Evolutionary conservation across 2,797 vertebrate genomes (phyloP), one percentile per base, ranked within the genome.

Genomic region (Leptatherina wallacei): DNA sequence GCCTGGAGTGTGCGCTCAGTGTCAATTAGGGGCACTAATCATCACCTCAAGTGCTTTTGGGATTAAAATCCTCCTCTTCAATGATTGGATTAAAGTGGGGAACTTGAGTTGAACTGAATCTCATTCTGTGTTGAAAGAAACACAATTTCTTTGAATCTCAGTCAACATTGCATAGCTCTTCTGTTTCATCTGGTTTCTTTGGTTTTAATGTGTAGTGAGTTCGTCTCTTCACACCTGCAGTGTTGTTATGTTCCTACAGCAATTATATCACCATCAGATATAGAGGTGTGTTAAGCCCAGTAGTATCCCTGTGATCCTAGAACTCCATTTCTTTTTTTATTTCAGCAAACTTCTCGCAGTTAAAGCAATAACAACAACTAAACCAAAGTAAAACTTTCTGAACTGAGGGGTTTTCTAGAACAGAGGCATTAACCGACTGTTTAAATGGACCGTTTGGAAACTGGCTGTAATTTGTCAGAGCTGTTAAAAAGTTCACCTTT

Each of bases 21-120:
- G 11, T 63, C 70, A 70, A 66, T 65, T 61, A 80, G 42, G 7
- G 59, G 60, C 49, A n/a, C 42, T 81, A 80, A 81, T 73, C 71
- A 78, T 63, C 66, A 62, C 69, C 60, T 42, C 14, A 4, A 75
- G 72, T 56, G 60, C 29, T 7, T 73, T 68, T n/a, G 14, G 11
- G 20, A 7, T 63, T 61, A 59, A 69, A 83, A 69, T 81, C 78
- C 75, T 27, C 57, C 4, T 32, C 52, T 70, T 69, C 18, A 57
- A 6, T 57, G 60, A 71, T 58, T 66, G 75, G 81, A 81, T 81
- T 77, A 75, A 66, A 54, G 38, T 36, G 9, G 14, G 56, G 70
- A 79, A 76, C 81, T 75, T 9, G 18, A 61, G 59, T 1, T 77
- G 61, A 82, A 80, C 75, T 38, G 40, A n/a, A 12, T 47, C n/a